Evolutionary conservation across 53 echinoderm and acorn worm species (phyloP), one percentile per base, ranked within the genome.

Genomic region (Actinopyga echinites): DNA sequence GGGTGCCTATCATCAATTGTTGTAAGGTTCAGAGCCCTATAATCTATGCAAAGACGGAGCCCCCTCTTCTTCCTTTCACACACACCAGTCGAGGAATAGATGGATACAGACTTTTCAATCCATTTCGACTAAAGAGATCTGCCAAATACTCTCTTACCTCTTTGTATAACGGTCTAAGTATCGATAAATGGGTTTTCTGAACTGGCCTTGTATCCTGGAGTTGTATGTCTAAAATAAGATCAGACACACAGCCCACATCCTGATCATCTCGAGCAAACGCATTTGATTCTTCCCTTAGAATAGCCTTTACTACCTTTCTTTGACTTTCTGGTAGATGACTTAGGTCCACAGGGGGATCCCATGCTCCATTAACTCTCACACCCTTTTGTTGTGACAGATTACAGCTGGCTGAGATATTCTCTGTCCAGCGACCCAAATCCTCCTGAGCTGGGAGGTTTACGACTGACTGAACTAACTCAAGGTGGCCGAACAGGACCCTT

Each of bases 51-150:
- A 2, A 90, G 64, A 8, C 82, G 71, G 10, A 90, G 83, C 8
- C 90, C 90, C 36, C 82, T 85, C 32, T 90, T 86, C 81, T 86
- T 90, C 34, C 90, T 67, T 4, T 82, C 90, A 82, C 90, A 73
- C 8, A 90, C 85, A 6, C 86, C 75, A 3, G 90, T 83, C 21
- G 90, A 90, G 37, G 7, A 90, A 53, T 85, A 85, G 12, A 80
- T 35, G 1, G 85, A 85, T 26, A 79, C 68, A 7, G 86, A 90
- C 34, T 90, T 90, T 62, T 19, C 38, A 9, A 86, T 86, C 90
- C 90, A 90, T 84, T 84, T 21, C 35, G 40, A 2, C 65, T 7
- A 35, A 91, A 30, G 12, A 90, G 75, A 53, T 90, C 90, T 19
- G 38, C 15, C 29, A 86, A 64, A 32, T 90, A 86, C 17, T 61